Conservation (phyloP, 2,113 vertebrate genomes). For the Microtus richardsoni region DNA sequence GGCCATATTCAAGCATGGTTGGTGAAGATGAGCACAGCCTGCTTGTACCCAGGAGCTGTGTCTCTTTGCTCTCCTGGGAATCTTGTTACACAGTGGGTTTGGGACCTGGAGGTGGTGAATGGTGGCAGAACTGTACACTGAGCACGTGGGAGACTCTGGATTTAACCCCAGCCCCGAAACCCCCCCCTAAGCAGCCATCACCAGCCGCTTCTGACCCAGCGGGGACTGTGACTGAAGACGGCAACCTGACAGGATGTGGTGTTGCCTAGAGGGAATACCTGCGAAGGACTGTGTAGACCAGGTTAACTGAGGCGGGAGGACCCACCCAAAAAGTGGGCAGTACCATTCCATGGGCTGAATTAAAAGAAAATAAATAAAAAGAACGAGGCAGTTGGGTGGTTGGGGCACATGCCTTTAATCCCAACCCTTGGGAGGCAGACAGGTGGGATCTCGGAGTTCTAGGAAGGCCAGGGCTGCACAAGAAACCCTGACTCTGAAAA, state of each 20-base stretch:
- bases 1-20: not conserved
- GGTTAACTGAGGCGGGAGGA: not conserved
- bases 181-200: not conserved
- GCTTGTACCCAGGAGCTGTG: accelerated
- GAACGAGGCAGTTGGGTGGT: not conserved
- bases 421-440: not conserved
- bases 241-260: not conserved
- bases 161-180: not conserved
- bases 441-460: not conserved
- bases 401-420: not conserved
- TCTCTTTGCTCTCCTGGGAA: no score
- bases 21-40: accelerated
- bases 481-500: not conserved
- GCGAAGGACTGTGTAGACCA: not conserved
- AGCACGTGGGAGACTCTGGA: not conserved
- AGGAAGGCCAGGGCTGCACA: not conserved
- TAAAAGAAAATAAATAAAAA: not conserved
- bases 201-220: not conserved
- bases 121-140: not conserved
- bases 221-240: not conserved
- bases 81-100: not conserved
- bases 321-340: not conserved
- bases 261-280: not conserved
- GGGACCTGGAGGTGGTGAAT: not conserved
- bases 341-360: not conserved